Evolutionary conservation across 37 sponge, comb jelly and placozoan genomes (phyloP).

Genomic region (Halichondria panicea): DNA sequence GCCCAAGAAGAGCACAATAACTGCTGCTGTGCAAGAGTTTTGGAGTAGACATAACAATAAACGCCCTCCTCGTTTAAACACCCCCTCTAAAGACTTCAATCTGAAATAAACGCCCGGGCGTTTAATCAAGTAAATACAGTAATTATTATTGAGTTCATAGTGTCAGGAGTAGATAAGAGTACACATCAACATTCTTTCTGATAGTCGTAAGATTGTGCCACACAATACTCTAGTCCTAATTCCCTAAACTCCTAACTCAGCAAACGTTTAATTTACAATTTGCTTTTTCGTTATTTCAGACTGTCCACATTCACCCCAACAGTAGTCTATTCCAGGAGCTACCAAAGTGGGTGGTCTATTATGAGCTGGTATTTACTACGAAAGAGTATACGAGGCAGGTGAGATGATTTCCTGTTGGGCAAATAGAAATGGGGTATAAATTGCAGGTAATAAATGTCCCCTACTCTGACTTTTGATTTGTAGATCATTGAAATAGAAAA

Average conservation of each 20-base stretch:
- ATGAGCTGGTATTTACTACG: constrained; percentile 94
- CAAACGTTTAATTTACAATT: neutral
- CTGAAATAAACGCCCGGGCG: too few species aligned
- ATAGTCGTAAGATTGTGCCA: too few species aligned
- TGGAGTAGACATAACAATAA: too few species aligned
- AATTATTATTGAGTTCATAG: too few species aligned
- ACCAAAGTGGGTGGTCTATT: constrained; percentile 94
- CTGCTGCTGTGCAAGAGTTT: too few species aligned
- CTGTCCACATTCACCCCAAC: constrained; percentile 97
- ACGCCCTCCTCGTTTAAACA: too few species aligned
- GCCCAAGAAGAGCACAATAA: too few species aligned
- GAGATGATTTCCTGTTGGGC: neutral
- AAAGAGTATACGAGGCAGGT: constrained; percentile 99
- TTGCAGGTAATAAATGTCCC: too few species aligned
- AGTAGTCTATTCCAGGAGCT: constrained; percentile 95
- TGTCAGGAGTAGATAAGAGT: too few species aligned
- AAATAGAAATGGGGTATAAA: neutral
- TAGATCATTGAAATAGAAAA: constrained; percentile 96
- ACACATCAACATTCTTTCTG: too few species aligned
- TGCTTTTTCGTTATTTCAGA: constrained; percentile 34
- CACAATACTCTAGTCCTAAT: neutral
- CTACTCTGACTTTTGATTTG: neutral
- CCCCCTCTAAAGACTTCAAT: too few species aligned
- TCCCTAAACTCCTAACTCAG: neutral
- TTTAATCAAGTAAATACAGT: too few species aligned